Evolutionary conservation across 2,888 invertebrate genomes (phyloP).

Genomic region (Scrobipalpa costella): DNA sequence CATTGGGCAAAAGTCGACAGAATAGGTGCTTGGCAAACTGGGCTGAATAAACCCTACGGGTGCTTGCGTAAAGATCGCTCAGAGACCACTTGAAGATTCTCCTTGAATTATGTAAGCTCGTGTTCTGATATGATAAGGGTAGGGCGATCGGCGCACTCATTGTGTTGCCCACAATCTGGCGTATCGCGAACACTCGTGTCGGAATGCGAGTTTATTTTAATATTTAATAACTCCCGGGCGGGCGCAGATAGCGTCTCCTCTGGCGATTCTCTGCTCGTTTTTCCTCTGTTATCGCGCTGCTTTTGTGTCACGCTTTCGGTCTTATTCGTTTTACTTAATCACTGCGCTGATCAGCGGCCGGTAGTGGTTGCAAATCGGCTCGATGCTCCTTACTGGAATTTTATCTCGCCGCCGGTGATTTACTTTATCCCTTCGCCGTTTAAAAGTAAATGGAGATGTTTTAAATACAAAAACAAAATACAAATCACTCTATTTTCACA

Average conservation of each 20-base stretch:
- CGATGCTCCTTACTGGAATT: conserved; percentile 29
- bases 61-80: not conserved
- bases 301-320: conserved; percentile 76
- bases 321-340: conserved; percentile 74
- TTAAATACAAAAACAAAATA: no score
- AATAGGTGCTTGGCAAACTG: no score
- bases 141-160: conserved; percentile 74
- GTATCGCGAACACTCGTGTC: conserved; percentile 77
- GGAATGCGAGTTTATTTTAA: conserved; percentile 81
- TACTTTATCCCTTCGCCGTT: conserved; percentile 2
- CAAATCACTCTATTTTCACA: no score
- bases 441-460: conserved; percentile 12
- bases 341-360: conserved; percentile 62
- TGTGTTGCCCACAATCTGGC: conserved; percentile 76
- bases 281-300: conserved; percentile 72
- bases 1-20: no score
- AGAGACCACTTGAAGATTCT: conserved; percentile 42
- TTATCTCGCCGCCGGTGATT: conserved; percentile 26
- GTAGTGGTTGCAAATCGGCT: conserved; percentile 56
- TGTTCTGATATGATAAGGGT: conserved; percentile 75
- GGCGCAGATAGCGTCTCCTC: conserved; percentile 72
- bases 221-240: conserved; percentile 79
- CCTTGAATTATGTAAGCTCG: conserved; percentile 69
- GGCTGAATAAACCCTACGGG: not conserved
- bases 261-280: conserved; percentile 74